These are phyloP conservation scores for Caenorhabditis elegans DNA, from an alignment of 1,140 invertebrate species.

Conservation along the genomic window WBcel235 BX284605.5:14868501-14869000, in stretches of 20 bases:
- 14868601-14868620: no score
- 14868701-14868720: background rate
- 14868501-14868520: no score
- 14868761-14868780: background rate
- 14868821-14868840: conserved; percentile 16
- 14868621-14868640: no score
- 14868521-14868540: no score
- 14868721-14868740: conserved; percentile 1
- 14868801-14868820: conserved; percentile 1
- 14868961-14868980: no score
- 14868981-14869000: no score
- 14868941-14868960: no score
- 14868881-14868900: no score
- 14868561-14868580: background rate
- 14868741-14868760: background rate
- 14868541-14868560: background rate
- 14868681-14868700: conserved; percentile 17
- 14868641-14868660: conserved; percentile 12
- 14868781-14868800: conserved; percentile 5
- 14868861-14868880: no score
- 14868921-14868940: no score
- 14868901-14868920: no score
- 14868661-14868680: conserved; percentile 19
- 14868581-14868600: background rate
- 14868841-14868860: background rate